Base-by-base conservation (phyloP, 2,797 vertebrate species). In the Semaprochilodus insignis region DNA sequence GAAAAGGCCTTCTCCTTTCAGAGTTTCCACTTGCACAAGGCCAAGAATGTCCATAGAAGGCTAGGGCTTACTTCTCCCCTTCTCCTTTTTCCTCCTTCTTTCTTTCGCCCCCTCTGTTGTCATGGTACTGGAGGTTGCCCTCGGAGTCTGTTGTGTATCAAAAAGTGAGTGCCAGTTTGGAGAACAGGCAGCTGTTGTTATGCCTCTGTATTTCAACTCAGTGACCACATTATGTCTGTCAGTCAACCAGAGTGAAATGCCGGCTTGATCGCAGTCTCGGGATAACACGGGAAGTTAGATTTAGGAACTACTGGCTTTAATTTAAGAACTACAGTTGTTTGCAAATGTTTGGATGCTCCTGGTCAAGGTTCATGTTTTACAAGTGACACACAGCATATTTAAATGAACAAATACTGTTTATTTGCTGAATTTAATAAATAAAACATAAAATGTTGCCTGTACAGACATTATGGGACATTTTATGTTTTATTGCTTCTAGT, bases 31-130 rank as follows among this genome's bases (percentile, higher is more conserved):
- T 65, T 87, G n/a, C 55, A 54, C 78, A 88, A 80, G 83, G 81
- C 83, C 78, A 62, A 62, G 78, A 36, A 81, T 92, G 88, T 81
- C 94, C 88, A 91, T 93, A 94, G 92, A 95, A 92, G 93, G 92
- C 90, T 73, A 78, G 74, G 66, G 57, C n/a, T 71, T 85, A 85
- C 85, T 74, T 48, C 62, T 40, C 72, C 52, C 54, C 16, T 4
- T 79, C 54, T 65, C 54, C 3, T 21, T 17, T 75, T 88, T 62
- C 14, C 15, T 74, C 34, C 17, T 7, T 73, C 13, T 77, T 52
- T 51, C 40, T 19, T 10, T 27, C 81, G 82, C 67, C 25, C 88
- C 87, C 65, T 92, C 88, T 79, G 91, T 93, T 92, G 84, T 89
- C 89, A 93, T 90, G 89, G 88, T 87, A 84, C 82, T 55, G 77